Base-by-base conservation (phyloP, 2,888 invertebrate species). In the Acleris holmiana region DNA sequence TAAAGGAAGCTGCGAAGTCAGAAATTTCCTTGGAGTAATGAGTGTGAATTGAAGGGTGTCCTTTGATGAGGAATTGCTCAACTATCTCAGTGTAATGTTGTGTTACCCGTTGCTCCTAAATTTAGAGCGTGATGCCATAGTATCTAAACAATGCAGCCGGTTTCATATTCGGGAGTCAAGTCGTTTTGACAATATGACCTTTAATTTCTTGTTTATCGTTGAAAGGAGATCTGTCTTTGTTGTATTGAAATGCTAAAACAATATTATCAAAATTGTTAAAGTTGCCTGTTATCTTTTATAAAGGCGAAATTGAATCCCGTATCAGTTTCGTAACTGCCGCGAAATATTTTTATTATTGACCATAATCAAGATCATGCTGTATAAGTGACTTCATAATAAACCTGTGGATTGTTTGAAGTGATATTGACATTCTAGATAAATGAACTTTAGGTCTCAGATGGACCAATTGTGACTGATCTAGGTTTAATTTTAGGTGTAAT, bases 381-480 rank as follows among this genome's bases (percentile, higher is more conserved):
- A 35, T 35, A 13, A 29, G 10, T 13, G 35, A 35, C 35, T 35
- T 35, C 35, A 35, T 35, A 35, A 35, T 35, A 29, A 29, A 29
- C 35, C 13, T 35, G 35, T 35, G 13, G 19, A 15, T 47, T 35
- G 56, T 57, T 62, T 46, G 25, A 50, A 57, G 62, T 56, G 49
- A 51, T 21, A 55, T 41, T 25, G n/a, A 62, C 19, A 50, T 44
- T 62, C 44, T 17, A 18, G 29, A 55, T 19, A 55, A 21, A 48
- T 13, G 21, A 35, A 18, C 29, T 54, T 54, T 48, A n/a, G 19
- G 44, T 5, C 46, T 55, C 40, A 5, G 35, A 60, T 60, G 49
- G 71, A 76, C 81, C 79, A 79, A 85, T 84, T 76, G 82, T 83
- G 88, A 89, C 88, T 89, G 88, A 88, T 79, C 74, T 88, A 89